Percentiles rank a stretch among this genome's conserved stretches.
Conservation (phyloP, 1,140 invertebrate species). For the Galleria mellonella region DNA sequence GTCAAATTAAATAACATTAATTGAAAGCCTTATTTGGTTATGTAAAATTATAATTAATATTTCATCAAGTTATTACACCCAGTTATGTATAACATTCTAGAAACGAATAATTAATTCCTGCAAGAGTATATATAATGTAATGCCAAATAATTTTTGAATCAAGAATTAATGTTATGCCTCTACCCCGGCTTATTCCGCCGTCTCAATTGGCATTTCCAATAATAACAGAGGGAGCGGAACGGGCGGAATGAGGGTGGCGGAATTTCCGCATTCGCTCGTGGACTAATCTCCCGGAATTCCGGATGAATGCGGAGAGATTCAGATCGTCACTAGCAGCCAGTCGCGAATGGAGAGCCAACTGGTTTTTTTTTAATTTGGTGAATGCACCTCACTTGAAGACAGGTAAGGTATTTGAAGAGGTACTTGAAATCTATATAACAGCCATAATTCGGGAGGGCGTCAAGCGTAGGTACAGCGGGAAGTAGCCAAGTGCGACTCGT, state of each 20-base stretch:
- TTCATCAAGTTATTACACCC: background rate
- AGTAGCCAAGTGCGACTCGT: no score
- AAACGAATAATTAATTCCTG: background rate
- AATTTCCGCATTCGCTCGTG: conserved; percentile 4
- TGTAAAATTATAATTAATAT: no score
- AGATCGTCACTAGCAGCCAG: conserved; percentile 1
- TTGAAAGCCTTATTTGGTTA: no score
- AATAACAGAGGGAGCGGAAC: conserved; percentile 14
- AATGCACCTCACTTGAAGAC: no score
- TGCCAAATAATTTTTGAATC: conserved; percentile 5
- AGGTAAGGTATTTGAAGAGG: no score
- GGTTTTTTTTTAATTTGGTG: no score
- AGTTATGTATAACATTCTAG: background rate
- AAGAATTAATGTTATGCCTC: conserved; percentile 7
- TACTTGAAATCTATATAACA: no score
- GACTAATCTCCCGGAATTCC: conserved; percentile 32
- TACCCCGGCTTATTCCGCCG: conserved; percentile 14
- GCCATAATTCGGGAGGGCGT: no score
- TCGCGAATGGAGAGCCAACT: no score
- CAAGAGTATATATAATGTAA: background rate
- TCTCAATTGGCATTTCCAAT: conserved; percentile 33
- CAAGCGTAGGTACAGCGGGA: no score
- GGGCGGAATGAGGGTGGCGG: background rate
- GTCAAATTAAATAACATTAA: no score
- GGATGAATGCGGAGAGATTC: conserved; percentile 11